Conservation (phyloP, 2,797 vertebrate species). For the Mastacembelus armatus region DNA sequence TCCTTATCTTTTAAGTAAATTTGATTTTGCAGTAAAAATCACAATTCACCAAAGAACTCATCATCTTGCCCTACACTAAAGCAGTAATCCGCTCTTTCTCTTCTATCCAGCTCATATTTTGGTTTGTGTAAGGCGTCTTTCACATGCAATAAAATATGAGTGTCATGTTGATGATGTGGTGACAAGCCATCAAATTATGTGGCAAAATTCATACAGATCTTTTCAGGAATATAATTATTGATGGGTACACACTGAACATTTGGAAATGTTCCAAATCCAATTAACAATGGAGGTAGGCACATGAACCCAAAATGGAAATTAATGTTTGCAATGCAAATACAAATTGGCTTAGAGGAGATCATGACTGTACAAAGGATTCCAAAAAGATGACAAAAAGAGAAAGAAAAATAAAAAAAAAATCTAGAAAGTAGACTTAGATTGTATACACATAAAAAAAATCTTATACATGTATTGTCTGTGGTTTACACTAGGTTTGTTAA, state of each 20-base stretch:
- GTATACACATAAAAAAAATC: conserved; percentile 20
- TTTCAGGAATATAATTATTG: conserved; percentile 73
- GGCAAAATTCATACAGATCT: conserved; percentile 67
- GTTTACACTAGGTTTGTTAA: conserved; percentile 35
- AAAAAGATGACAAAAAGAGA: conserved; percentile 58
- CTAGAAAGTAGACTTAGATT: conserved; percentile 34
- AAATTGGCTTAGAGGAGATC: conserved; percentile 72
- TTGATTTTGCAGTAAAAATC: too few relatives aligned
- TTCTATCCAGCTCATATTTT: conserved; percentile 31
- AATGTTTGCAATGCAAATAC: conserved; percentile 78
- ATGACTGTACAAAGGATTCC: conserved; percentile 64
- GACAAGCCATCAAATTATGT: conserved; percentile 57
- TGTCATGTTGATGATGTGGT: conserved; percentile 27
- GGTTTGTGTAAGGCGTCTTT: conserved; percentile 16
- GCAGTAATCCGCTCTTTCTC: neutral
- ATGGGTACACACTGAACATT: conserved; percentile 73
- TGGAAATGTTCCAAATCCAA: conserved; percentile 80
- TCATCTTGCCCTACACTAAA: neutral
- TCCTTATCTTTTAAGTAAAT: too few relatives aligned
- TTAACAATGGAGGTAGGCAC: conserved; percentile 73
- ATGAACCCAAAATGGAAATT: conserved; percentile 79
- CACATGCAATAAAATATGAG: conserved; percentile 40
- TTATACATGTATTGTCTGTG: conserved; percentile 16
- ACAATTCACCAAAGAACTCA: neutral
- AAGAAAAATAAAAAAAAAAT: conserved; percentile 47